A percentile compares a stretch with the other conserved stretches of the same genome.
phyloP scores from a whole-genome alignment of 2,888 invertebrate species.

The Conomelus anceps region DNA sequence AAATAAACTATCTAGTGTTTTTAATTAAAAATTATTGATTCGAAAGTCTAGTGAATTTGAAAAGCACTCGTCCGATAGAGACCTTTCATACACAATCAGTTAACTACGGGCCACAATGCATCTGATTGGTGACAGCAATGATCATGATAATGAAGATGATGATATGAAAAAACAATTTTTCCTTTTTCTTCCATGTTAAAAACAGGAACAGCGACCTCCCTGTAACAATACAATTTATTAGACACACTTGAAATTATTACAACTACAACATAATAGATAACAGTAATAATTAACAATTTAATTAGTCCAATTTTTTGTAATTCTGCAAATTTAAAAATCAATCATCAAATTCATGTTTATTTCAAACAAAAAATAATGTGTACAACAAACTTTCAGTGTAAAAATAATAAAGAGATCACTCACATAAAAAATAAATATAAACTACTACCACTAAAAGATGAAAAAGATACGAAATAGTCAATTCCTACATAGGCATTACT shows the following conservation, averaged over 20 bases:
- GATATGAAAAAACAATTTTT: background rate
- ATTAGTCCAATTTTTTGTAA: no score
- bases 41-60: background rate
- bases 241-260: background rate
- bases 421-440: no score
- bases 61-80: background rate
- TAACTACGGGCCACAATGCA: background rate
- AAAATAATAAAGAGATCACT: no score
- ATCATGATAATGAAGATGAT: background rate
- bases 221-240: background rate
- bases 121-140: background rate
- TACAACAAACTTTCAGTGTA: no score
- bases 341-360: no score
- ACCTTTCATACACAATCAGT: background rate
- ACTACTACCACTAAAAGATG: no score
- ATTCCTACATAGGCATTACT: no score
- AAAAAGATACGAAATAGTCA: no score
- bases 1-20: background rate
- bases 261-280: background rate
- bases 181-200: constrained; percentile 1
- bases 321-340: background rate
- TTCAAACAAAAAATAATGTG: no score
- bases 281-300: background rate
- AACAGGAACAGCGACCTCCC: constrained; percentile 11
- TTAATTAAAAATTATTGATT: background rate